Base-by-base conservation (phyloP, 2,113 vertebrate species). In the Dicaeum eximium region DNA sequence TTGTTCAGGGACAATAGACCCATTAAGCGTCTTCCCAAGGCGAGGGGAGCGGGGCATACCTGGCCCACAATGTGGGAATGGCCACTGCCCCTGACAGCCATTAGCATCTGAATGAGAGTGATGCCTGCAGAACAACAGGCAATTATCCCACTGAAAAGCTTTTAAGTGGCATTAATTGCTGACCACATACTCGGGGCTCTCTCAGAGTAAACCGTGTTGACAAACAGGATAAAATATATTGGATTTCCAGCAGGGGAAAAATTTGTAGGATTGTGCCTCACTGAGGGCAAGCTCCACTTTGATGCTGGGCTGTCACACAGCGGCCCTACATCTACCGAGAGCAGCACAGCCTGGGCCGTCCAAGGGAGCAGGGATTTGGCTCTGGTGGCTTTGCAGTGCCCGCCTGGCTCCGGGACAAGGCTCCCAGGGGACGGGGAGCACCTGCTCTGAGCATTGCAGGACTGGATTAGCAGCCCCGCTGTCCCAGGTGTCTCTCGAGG, bases 101-200 rank as follows among this genome's bases (percentile, higher is more conserved):
- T 97, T 96, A 96, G 66, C 96, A 97, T 97, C 84, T 97, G 88
- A 97, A 97, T 96, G 88, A 64, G 90, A 87, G 82, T 21, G 92
- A 44, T 92, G 94, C 84, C 93, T 97, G 93, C 84, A 60, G 85
- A 95, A 97, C 90, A 96, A 96, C 94, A 90, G 88, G 83, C 90
- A 96, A 97, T 97, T 97, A 96, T 96, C 92, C 91, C 67, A 2
- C 73, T 96, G 90, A 95, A 97, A 97, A 94, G 92, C 95, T 95
- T 94, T 94, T 97, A 96, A 97, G 93, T 96, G 95, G 91, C 97
- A 92, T 96, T 97, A 97, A 97, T 96, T 96, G 92, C 95, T 84
- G 95, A 64, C 93, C 92, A 19, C 88, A 86, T 90, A 88, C 93
- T 90, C 80, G 0, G 3, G 70, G 53, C 81, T 79, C 74, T 90